A percentile compares a stretch with the other conserved stretches of the same genome.
Evolutionary conservation across 2,113 vertebrate species (phyloP).

Genomic region (Opisthocomus hoazin): DNA sequence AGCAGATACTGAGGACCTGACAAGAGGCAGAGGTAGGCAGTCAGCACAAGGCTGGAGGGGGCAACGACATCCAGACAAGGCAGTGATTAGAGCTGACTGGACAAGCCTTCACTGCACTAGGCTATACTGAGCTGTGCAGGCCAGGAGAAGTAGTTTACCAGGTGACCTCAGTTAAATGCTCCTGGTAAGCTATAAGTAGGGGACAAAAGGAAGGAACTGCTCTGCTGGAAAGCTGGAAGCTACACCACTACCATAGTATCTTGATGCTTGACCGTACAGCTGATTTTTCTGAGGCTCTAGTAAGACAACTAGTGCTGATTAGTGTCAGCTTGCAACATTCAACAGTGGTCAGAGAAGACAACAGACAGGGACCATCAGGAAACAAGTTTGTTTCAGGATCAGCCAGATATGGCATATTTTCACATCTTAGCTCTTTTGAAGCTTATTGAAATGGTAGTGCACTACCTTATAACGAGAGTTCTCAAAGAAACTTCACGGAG

Average conservation of each 20-base stretch:
- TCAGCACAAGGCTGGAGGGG: constrained; percentile 64
- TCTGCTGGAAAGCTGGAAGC: background rate
- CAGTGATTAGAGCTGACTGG: constrained; percentile 20
- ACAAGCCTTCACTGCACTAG: background rate
- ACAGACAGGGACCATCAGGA: background rate
- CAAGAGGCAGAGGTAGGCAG: constrained; percentile 64
- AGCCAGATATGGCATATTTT: background rate
- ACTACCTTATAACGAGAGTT: background rate
- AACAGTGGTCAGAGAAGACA: background rate
- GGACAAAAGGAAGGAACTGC: background rate
- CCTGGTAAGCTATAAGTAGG: background rate
- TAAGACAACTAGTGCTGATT: background rate
- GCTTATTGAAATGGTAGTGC: background rate
- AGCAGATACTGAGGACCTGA: constrained; percentile 67
- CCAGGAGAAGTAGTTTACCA: background rate
- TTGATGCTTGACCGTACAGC: background rate
- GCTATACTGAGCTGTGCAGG: background rate
- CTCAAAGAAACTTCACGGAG: background rate
- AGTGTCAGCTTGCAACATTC: background rate
- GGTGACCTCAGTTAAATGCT: background rate
- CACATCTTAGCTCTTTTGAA: background rate
- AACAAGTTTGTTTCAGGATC: background rate
- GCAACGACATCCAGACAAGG: constrained; percentile 41
- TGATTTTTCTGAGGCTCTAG: background rate
- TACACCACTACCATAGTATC: background rate